Evolutionary conservation across 1,140 invertebrate species (phyloP).

Genomic region (Drosophila micromelanica): DNA sequence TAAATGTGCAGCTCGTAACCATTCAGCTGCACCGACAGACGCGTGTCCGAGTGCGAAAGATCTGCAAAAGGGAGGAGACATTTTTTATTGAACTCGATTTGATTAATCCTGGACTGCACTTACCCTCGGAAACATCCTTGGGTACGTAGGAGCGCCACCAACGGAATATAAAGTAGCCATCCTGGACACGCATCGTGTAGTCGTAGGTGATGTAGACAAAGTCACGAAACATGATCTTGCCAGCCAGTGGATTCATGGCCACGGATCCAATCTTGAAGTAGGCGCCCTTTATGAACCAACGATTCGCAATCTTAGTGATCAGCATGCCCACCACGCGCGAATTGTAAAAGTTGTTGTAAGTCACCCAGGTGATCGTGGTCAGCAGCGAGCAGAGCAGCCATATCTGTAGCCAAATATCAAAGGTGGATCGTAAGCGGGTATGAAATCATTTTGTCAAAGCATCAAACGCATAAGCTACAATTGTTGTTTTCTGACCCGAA

Average conservation of each 20-base stretch:
- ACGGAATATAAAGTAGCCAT: slow-evolving; percentile 98
- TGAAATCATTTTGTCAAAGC: background rate
- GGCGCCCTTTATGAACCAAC: slow-evolving; percentile 92
- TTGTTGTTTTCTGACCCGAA: background rate
- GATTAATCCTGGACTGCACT: background rate
- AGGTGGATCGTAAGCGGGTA: background rate
- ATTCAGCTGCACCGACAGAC: slow-evolving; percentile 96
- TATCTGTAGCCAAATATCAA: slow-evolving; percentile 58
- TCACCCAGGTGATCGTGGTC: slow-evolving; percentile 92
- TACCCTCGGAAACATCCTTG: slow-evolving; percentile 97
- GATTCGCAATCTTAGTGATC: slow-evolving; percentile 94
- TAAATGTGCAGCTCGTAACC: slow-evolving; percentile 98
- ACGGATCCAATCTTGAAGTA: slow-evolving; percentile 97
- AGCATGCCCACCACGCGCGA: slow-evolving; percentile 95
- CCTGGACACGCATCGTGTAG: slow-evolving; percentile 96
- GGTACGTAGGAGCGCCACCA: slow-evolving; percentile 98
- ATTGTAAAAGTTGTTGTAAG: slow-evolving; percentile 98
- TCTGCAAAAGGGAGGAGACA: slow-evolving; percentile 87
- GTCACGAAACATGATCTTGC: slow-evolving; percentile 99
- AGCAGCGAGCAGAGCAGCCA: slow-evolving; percentile 91
- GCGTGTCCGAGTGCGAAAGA: slow-evolving; percentile 97
- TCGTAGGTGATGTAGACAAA: slow-evolving; percentile 97
- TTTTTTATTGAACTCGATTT: background rate
- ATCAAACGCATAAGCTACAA: background rate
- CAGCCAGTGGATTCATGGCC: slow-evolving; percentile 96